Conservation (phyloP, 2,797 vertebrate species). For the Tenualosa ilisha region DNA sequence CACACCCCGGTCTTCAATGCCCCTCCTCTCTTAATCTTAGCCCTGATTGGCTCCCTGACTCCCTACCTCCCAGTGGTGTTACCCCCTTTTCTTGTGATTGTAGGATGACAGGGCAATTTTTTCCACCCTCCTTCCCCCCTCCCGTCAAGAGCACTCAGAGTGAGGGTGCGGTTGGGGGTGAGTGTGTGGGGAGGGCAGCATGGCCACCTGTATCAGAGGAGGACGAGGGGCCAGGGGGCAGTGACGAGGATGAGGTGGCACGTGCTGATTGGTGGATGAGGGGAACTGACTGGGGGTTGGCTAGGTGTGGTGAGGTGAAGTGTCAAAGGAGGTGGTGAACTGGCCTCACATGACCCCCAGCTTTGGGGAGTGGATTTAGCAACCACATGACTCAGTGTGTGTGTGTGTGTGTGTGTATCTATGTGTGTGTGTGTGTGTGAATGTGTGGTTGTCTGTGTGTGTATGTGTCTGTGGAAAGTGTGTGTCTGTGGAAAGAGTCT, state of each 20-base stretch:
- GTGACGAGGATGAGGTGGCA: background rate
- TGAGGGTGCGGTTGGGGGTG: background rate
- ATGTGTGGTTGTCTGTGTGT: background rate
- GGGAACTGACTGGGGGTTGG: background rate
- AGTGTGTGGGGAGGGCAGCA: background rate
- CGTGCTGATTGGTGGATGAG: background rate
- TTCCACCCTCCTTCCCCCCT: background rate
- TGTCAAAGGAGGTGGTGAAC: background rate
- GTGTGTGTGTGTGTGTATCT: background rate
- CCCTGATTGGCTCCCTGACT: background rate
- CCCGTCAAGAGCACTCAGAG: background rate
- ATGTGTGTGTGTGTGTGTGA: background rate
- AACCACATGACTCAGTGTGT: background rate
- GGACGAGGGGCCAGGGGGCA: too few species aligned
- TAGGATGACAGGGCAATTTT: background rate
- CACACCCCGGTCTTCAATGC: background rate
- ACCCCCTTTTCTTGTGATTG: background rate
- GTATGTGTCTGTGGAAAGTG: too few species aligned
- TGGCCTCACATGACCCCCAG: background rate
- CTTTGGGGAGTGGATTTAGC: background rate
- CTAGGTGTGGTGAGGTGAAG: background rate
- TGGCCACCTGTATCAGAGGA: background rate
- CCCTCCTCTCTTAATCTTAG: too few species aligned
- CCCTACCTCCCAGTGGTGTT: background rate
- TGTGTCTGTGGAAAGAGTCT: background rate